A percentile compares a stretch with the other conserved stretches of the same genome.
Conservation (phyloP, 2,113 vertebrate genomes). For the Naja naja region DNA sequence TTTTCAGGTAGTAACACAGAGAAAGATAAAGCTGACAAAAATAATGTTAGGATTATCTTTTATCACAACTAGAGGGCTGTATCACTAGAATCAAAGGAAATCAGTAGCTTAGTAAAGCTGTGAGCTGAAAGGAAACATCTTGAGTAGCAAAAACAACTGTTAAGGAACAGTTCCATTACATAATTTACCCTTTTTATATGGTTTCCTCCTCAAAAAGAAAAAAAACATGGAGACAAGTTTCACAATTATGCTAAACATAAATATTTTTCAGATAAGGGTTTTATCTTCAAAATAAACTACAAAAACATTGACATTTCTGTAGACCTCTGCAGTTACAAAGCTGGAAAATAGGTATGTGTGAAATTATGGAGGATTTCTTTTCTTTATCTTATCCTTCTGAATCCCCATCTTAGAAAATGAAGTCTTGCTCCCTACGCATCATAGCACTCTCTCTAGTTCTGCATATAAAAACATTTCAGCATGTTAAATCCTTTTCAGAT, state of each 20-base stretch:
- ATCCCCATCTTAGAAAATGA: background rate
- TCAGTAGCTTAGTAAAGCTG: conserved; percentile 2
- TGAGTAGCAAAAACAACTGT: conserved; percentile 2
- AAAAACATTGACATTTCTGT: background rate
- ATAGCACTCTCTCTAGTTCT: background rate
- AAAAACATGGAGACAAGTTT: background rate
- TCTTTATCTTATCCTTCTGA: background rate
- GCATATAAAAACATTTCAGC: background rate
- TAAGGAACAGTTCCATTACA: background rate
- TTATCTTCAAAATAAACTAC: background rate
- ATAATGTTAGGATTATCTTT: conserved; percentile 41
- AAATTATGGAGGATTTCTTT: background rate
- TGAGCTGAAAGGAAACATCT: conserved; percentile 32
- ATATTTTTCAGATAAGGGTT: background rate
- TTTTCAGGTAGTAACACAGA: conserved; percentile 22
- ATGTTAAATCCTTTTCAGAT: background rate
- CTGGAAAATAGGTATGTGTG: background rate
- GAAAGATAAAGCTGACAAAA: conserved; percentile 52
- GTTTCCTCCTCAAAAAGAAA: background rate
- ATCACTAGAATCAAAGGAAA: conserved; percentile 43
- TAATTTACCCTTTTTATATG: background rate
- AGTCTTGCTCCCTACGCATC: background rate
- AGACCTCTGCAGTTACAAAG: background rate
- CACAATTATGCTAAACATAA: background rate
- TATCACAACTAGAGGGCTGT: background rate